Percentiles rank a stretch among this genome's conserved stretches.
Conservation (phyloP, 2,797 vertebrate species). For the Lindbergichthys nudifrons region DNA sequence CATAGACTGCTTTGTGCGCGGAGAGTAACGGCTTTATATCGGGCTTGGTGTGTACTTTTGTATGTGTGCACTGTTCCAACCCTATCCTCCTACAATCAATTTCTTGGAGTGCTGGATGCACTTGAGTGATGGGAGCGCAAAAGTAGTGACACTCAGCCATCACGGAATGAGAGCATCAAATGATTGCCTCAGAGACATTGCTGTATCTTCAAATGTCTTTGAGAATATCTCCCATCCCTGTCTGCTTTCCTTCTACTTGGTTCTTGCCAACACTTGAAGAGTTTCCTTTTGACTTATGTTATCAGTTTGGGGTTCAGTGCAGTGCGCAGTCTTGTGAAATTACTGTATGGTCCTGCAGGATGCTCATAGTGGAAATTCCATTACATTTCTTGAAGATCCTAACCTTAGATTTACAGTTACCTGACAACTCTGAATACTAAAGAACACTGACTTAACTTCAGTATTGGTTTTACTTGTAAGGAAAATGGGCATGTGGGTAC, state of each 20-base stretch:
- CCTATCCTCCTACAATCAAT: constrained; percentile 76
- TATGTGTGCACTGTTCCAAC: constrained; percentile 64
- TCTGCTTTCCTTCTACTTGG: constrained; percentile 59
- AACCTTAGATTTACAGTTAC: constrained; percentile 63
- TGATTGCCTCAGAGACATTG: constrained; percentile 80
- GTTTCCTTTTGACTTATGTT: constrained; percentile 77
- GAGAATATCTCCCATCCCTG: constrained; percentile 74
- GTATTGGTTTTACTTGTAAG: constrained; percentile 37
- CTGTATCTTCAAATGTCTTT: constrained; percentile 77
- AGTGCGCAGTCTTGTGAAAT: constrained; percentile 75
- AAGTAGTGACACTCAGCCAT: constrained; percentile 79
- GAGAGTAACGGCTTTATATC: constrained; percentile 54
- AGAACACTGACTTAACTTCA: constrained; percentile 36
- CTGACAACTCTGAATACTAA: constrained; percentile 55
- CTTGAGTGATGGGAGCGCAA: constrained; percentile 76
- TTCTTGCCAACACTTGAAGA: constrained; percentile 66
- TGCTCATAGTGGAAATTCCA: constrained; percentile 76
- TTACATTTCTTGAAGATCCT: constrained; percentile 71
- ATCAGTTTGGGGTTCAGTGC: constrained; percentile 75
- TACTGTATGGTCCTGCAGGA: constrained; percentile 72
- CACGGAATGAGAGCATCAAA: constrained; percentile 77
- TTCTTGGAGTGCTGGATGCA: constrained; percentile 73
- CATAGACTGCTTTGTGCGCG: constrained; percentile 17
- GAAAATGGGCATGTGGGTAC: constrained; percentile 37
- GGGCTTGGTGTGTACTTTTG: constrained; percentile 57